Conservation (phyloP, 2,888 invertebrate genomes). For the Athripsodes cinereus region DNA sequence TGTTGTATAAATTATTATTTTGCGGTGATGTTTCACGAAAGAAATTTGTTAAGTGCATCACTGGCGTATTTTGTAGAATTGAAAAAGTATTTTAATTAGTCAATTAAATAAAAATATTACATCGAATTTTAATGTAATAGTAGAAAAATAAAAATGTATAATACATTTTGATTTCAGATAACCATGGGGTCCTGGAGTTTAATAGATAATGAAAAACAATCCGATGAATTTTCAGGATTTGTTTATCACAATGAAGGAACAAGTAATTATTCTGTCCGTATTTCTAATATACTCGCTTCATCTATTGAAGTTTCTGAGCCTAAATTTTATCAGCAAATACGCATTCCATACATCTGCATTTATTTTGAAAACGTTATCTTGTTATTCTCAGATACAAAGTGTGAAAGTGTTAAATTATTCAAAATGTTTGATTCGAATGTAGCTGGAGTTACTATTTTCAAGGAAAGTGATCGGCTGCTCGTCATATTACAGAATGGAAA, state of each 20-base stretch:
- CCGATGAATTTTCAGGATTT: conserved; percentile 18
- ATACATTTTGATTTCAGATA: conserved; percentile 8
- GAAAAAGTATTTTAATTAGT: too few species aligned
- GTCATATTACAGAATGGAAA: conserved; percentile 15
- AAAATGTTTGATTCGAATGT: conserved; percentile 23
- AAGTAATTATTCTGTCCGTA: conserved; percentile 23
- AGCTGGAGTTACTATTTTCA: conserved; percentile 8
- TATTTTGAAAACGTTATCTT: conserved; percentile 21
- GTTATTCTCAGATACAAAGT: conserved; percentile 13
- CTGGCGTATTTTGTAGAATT: too few species aligned
- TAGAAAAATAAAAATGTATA: too few species aligned
- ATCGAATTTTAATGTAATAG: too few species aligned
- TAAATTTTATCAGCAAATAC: conserved; percentile 8
- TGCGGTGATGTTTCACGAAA: too few species aligned
- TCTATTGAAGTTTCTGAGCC: conserved; percentile 3
- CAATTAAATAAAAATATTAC: too few species aligned
- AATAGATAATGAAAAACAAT: conserved; percentile 15
- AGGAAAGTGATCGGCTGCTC: conserved; percentile 6
- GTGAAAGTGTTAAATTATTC: conserved; percentile 16
- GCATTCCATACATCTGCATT: conserved; percentile 18
- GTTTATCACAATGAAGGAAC: conserved; percentile 19
- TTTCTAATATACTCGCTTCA: conserved; percentile 17
- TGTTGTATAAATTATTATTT: too few species aligned
- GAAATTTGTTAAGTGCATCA: too few species aligned
- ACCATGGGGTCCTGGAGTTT: conserved; percentile 21